Conservation (phyloP, 2,888 invertebrate species). For the Tipula lateralis region DNA sequence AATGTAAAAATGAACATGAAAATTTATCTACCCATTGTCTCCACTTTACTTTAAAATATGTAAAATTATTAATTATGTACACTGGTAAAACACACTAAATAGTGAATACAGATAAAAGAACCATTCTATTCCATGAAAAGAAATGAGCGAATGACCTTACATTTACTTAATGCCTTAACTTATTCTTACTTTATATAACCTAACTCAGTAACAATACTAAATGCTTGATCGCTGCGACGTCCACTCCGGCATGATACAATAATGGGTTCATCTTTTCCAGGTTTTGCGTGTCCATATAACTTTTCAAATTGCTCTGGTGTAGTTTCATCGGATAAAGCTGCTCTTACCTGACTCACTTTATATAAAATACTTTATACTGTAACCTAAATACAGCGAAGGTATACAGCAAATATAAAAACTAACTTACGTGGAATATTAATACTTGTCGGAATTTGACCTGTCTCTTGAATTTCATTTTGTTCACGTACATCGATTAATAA, state of each 20-base stretch:
- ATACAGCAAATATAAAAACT: neutral
- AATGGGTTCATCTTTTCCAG: conserved; percentile 54
- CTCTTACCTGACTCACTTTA: conserved; percentile 29
- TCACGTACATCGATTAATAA: conserved; percentile 73
- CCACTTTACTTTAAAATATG: neutral
- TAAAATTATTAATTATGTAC: neutral
- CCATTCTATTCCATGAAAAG: neutral
- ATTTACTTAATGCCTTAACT: neutral
- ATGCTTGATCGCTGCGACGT: conserved; percentile 32
- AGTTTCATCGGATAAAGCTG: conserved; percentile 37
- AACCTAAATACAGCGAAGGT: neutral
- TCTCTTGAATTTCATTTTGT: conserved; percentile 63
- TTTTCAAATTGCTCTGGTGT: conserved; percentile 52
- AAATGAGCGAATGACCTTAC: neutral
- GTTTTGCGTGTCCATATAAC: conserved; percentile 57
- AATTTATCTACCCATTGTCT: neutral
- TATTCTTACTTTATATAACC: conserved; percentile 34
- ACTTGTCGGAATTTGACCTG: conserved; percentile 68
- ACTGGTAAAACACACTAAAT: neutral
- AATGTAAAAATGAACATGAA: neutral
- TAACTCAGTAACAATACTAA: conserved; percentile 13
- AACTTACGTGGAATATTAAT: conserved; percentile 71
- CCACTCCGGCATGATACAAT: conserved; percentile 42
- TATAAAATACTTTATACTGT: neutral
- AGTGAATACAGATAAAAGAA: neutral